Base-by-base conservation (phyloP, 1,140 invertebrate species). In the Dinoponera quadriceps region DNA sequence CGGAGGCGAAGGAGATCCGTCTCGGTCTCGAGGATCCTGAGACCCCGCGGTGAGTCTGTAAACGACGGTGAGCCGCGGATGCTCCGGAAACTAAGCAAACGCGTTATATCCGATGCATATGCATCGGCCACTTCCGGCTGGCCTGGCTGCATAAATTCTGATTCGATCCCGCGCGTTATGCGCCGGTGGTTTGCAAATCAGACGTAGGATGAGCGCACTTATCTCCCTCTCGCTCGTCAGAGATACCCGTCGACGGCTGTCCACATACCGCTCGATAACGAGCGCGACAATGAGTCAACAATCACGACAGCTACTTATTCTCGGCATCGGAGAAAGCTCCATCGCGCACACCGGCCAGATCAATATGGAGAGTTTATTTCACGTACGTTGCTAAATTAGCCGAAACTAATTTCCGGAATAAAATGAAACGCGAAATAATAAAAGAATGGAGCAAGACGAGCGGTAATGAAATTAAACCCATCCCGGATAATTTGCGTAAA, bases 111-210 rank as follows among this genome's bases (percentile, higher is more conserved):
- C 73, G 77, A 89, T 91, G 90, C 90, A 91, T 91, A 91, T 91
- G 89, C 86, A 91, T 89, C 82, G 84, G 82, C 88, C 85, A 89
- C 86, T 91, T 90, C 84, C 77, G 82, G 85, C 82, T 84, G 88
- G 90, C 83, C 87, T 85, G 77, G 69, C 65, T 72, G 87, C 82
- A 90, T 90, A 88, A 91, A 91, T 89, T 91, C 89, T 85, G 88
- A 83, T 87, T 86, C 81, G 75, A 82, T 84, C 54, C 48, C n/a
- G 27, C 54, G 48, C 65, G 77, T 66, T 84, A 86, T 62, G 83
- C 69, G 72, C 22, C 51, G 80, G 84, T 60, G 72, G 75, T 75
- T 89, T 88, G 83, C 82, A 77, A 85, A 85, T 74, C 77, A 72
- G 54, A 60, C 77, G 51, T 48, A 27, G 38, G 44, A 83, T 57